Percentiles rank a stretch among this genome's conserved stretches.
These are phyloP conservation scores for Danaus melanippus DNA, from an alignment of 1,140 invertebrate genomes.

Conservation along the genomic window DNA sequence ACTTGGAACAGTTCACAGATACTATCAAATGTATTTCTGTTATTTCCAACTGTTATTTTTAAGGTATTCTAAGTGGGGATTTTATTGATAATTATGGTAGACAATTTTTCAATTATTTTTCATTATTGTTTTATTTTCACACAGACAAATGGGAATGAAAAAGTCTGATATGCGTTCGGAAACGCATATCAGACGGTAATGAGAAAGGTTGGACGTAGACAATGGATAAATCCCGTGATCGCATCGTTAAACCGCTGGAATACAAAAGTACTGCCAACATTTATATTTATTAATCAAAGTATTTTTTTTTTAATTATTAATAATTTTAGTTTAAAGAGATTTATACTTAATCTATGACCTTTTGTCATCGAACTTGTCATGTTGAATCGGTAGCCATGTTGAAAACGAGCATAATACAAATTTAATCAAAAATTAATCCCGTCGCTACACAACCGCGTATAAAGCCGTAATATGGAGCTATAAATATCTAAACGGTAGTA, in stretches of 20 bases:
- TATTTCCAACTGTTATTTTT: no score
- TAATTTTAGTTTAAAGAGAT: no score
- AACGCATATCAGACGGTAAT: conserved; percentile 4
- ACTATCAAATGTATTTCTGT: no score
- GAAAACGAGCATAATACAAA: conserved; percentile 18
- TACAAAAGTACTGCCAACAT: neutral
- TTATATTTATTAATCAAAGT: no score
- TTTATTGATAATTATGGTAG: no score
- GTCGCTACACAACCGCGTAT: conserved; percentile 10
- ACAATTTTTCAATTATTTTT: no score
- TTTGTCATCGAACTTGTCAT: neutral
- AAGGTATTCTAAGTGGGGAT: no score
- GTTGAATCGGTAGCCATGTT: conserved; percentile 3
- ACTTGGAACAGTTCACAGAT: no score
- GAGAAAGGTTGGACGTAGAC: conserved; percentile 5
- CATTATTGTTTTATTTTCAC: no score
- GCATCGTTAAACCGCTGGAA: conserved; percentile 10
- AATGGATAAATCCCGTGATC: conserved; percentile 12
- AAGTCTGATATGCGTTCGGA: neutral
- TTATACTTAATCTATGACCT: neutral
- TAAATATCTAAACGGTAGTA: conserved; percentile 22
- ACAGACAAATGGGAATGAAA: no score
- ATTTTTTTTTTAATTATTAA: no score
- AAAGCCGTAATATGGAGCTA: conserved; percentile 20
- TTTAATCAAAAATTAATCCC: conserved; percentile 23